A percentile compares a stretch with the other conserved stretches of the same genome.
These are phyloP conservation scores for Lates calcarifer DNA, from an alignment of 2,113 vertebrate species.

Conservation along the genomic window DNA sequence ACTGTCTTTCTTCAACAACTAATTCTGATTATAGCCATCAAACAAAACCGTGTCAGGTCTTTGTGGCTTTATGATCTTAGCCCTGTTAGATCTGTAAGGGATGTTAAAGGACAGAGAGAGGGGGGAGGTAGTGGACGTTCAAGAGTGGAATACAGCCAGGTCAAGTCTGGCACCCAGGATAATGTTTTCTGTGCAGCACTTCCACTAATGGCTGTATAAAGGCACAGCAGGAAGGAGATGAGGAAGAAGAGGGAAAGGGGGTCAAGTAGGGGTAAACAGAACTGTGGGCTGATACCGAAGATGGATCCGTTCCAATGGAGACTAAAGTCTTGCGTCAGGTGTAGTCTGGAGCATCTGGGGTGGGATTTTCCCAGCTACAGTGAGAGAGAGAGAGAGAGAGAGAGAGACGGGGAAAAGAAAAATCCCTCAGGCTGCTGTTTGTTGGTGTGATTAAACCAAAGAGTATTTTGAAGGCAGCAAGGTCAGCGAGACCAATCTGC, in stretches of 20 bases:
- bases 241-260: neutral
- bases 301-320: conserved; percentile 44
- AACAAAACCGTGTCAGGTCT: neutral
- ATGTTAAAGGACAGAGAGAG: neutral
- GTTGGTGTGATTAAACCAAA: neutral
- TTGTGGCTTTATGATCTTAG: conserved; percentile 13
- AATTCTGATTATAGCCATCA: neutral
- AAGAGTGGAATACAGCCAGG: conserved; percentile 14
- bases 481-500: neutral
- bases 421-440: neutral
- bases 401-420: too few species aligned
- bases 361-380: conserved; percentile 73
- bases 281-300: conserved; percentile 6
- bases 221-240: neutral
- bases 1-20: neutral
- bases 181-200: neutral
- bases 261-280: neutral
- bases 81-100: neutral
- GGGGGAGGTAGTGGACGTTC: neutral
- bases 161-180: conserved; percentile 19
- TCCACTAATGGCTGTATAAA: neutral
- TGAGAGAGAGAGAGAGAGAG: too few species aligned
- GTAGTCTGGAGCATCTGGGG: conserved; percentile 57
- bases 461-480: neutral
- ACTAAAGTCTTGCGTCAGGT: conserved; percentile 76